Base-by-base conservation (phyloP, 92 coral and sea anemone species). In the Plumapathes pennacea region DNA sequence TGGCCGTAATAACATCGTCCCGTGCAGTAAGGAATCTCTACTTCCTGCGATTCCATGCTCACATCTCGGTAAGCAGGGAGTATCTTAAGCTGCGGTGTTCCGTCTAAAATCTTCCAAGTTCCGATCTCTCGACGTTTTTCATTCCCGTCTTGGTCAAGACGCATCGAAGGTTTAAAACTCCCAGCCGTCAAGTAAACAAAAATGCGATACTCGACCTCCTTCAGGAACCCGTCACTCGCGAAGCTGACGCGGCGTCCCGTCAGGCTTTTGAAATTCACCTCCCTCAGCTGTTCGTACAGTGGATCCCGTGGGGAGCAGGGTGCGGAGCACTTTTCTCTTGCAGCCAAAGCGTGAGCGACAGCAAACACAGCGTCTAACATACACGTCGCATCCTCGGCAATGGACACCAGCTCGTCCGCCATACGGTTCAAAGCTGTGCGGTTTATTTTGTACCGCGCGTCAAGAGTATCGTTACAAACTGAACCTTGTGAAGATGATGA, bases 281-380 rank as follows among this genome's bases (percentile, higher is more conserved):
- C 60, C 45, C 64, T 76, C 28, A 87, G 58, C 39, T 60, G 73
- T 54, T 74, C 46, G 28, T 53, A 21, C 27, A 87, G 57, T 18
- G 51, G 38, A 31, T 59, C 41, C 34, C 31, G 34, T 62, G 67
- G 61, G 3, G 65, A 69, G n/a, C 78, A 77, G 22, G 69, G 54
- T 5, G 37, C 65, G 33, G 27, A 45, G 54, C 96, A 87, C 45
- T 65, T 37, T 51, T 66, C 72, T 49, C 55, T 55, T 25, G 77
- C 74, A 25, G 50, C 77, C 18, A 77, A 51, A 4, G 95, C 95
- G 25, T 64, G 49, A 3, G 96, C 84, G 8, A 85, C 72, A 4
- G 96, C 79, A 47, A 75, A 73, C 3, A 83, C 83, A 10, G 99
- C 88, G 60, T 94, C 96, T 26, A 94, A 74, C 2, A 78, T 66